phyloP scores from a whole-genome alignment of 2,888 invertebrate species.

The Pseudolycoriella hygida region DNA sequence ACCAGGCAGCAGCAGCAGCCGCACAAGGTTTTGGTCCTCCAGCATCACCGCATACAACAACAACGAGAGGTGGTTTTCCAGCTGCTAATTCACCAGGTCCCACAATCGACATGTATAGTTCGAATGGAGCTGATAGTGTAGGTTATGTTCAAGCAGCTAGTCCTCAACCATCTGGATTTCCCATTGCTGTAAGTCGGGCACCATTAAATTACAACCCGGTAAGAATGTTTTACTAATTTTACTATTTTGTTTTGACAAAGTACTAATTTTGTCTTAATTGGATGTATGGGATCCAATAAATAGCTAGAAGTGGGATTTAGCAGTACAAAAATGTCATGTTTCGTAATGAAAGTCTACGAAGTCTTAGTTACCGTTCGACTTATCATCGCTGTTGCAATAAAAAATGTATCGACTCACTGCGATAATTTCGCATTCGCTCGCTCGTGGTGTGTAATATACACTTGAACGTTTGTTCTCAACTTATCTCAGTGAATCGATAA shows the following conservation, averaged over 20 bases:
- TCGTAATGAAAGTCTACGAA: no score
- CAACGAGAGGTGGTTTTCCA: slow-evolving; percentile 61
- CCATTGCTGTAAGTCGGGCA: slow-evolving; percentile 84
- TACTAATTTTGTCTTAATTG: no score
- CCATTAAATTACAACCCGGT: slow-evolving; percentile 88
- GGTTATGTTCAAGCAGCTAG: slow-evolving; percentile 95
- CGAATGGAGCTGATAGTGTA: slow-evolving; percentile 67
- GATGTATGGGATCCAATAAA: no score
- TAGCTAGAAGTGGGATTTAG: no score
- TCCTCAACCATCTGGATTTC: slow-evolving; percentile 91
- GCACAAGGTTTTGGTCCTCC: slow-evolving; percentile 66
- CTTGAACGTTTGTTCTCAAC: no score
- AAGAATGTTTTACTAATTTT: slow-evolving; percentile 25
- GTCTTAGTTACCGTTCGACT: no score
- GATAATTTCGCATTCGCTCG: no score
- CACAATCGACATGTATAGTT: slow-evolving; percentile 84
- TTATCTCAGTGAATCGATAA: no score
- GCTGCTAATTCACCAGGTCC: slow-evolving; percentile 85
- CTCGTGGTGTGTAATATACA: no score
- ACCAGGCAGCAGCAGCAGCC: slow-evolving; percentile 65
- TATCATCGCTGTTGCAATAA: no score
- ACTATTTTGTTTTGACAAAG: neutral
- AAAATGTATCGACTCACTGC: no score
- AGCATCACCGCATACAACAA: slow-evolving; percentile 62
- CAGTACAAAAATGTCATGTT: no score